phyloP scores from a whole-genome alignment of 1,140 invertebrate species.

The Brachionus manjavacas region DNA sequence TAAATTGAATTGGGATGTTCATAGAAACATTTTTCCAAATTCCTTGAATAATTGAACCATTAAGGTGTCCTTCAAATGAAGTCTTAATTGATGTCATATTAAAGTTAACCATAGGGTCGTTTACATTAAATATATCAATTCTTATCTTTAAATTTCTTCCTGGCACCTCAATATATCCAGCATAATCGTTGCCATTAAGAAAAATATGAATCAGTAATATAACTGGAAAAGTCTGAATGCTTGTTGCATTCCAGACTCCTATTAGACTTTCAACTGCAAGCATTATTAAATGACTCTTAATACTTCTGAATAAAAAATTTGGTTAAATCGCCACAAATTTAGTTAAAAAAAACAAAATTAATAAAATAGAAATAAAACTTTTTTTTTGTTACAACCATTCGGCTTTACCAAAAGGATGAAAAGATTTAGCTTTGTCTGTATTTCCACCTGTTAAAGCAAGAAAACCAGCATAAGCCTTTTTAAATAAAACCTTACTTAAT shows the following conservation, averaged over 20 bases:
- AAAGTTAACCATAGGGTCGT: not conserved
- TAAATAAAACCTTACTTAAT: too few relatives aligned
- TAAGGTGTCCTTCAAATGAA: not conserved
- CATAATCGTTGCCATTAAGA: not conserved
- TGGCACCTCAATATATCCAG: not conserved
- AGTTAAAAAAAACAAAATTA: too few relatives aligned
- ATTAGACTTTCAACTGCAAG: not conserved
- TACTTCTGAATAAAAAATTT: too few relatives aligned
- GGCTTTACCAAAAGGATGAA: too few relatives aligned
- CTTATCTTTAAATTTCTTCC: not conserved
- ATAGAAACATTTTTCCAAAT: not conserved
- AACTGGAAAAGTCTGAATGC: not conserved
- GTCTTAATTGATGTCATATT: not conserved
- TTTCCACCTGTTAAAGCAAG: too few relatives aligned
- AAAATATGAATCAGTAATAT: not conserved
- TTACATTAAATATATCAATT: not conserved
- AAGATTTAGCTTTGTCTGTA: too few relatives aligned
- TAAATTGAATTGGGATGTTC: not conserved
- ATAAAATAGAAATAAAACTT: too few relatives aligned
- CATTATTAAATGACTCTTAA: not conserved
- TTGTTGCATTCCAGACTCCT: not conserved
- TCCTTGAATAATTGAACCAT: not conserved
- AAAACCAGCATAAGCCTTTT: too few relatives aligned
- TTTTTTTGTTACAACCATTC: too few relatives aligned
- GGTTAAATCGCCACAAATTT: too few relatives aligned